phyloP scores from a whole-genome alignment of 2,888 invertebrate genomes.

The Imbricaverruca yamaguchii region DNA sequence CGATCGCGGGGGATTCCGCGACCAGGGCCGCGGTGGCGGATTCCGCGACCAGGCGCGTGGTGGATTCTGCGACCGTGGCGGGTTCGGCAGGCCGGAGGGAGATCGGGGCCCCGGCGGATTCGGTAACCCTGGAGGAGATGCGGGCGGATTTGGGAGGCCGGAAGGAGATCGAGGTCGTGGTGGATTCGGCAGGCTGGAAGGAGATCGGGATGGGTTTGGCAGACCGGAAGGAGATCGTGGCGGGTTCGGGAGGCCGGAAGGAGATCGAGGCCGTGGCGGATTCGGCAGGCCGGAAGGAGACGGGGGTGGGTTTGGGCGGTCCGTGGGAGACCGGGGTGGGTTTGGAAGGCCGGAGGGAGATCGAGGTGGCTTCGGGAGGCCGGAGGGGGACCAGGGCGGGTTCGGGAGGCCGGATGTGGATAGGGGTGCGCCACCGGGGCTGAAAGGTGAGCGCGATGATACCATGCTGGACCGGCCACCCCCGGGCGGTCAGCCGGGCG shows the following conservation, averaged over 20 bases:
- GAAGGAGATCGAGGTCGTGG: neutral
- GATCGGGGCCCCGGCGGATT: neutral
- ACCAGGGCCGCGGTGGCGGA: slow-evolving; percentile 19
- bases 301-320: too few relatives aligned
- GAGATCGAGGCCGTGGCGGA: too few relatives aligned
- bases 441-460: neutral
- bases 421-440: too few relatives aligned
- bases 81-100: slow-evolving; percentile 15
- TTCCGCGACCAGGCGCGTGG: slow-evolving; percentile 19
- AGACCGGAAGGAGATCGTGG: slow-evolving; percentile 15
- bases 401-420: neutral
- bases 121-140: slow-evolving; percentile 9
- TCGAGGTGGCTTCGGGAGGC: neutral
- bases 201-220: slow-evolving; percentile 10
- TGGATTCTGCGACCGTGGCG: slow-evolving; percentile 19
- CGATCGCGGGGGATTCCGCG: slow-evolving; percentile 12
- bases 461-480: neutral
- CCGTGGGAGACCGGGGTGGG: neutral
- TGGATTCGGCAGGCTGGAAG: neutral
- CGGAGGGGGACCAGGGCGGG: slow-evolving; percentile 13
- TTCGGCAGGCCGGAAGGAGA: too few relatives aligned
- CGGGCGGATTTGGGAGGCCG: neutral
- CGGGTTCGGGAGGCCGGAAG: neutral
- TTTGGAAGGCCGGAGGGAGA: neutral
- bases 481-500: slow-evolving; percentile 24